Percentiles rank a stretch among this genome's conserved stretches.
Evolutionary conservation across 2,888 invertebrate genomes (phyloP).

Genomic region (Clepsis dumicolana): DNA sequence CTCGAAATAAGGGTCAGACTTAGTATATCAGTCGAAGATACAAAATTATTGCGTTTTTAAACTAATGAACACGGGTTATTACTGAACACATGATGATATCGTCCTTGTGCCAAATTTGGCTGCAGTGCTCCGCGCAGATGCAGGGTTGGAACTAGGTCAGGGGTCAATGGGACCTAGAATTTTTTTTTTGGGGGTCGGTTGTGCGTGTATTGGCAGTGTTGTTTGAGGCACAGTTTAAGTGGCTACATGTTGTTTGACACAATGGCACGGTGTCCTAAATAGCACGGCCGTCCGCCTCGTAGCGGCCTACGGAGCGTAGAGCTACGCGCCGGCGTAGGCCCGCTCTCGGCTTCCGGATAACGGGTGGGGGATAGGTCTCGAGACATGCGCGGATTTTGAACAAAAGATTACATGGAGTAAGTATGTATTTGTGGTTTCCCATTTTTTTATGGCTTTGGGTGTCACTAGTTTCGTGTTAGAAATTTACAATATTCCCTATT

Average conservation of each 20-base stretch:
- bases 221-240: conserved; percentile 58
- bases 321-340: conserved; percentile 71
- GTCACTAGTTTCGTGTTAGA: neutral
- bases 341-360: conserved; percentile 61
- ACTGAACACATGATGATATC: conserved; percentile 62
- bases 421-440: neutral
- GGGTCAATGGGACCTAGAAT: conserved; percentile 60
- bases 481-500: too few relatives aligned
- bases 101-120: conserved; percentile 51
- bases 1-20: conserved; percentile 63
- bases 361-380: conserved; percentile 55
- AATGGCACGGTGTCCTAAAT: conserved; percentile 77
- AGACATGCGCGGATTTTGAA: conserved; percentile 48
- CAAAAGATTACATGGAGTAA: neutral
- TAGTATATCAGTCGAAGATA: conserved; percentile 67
- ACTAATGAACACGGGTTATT: conserved; percentile 78
- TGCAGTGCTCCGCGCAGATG: conserved; percentile 75
- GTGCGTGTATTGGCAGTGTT: conserved; percentile 69
- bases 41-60: conserved; percentile 59
- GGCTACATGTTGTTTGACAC: conserved; percentile 54
- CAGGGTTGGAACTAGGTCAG: conserved; percentile 77
- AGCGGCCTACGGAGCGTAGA: conserved; percentile 79
- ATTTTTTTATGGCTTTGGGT: neutral
- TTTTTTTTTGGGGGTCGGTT: conserved; percentile 54
- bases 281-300: conserved; percentile 66